phyloP scores from a whole-genome alignment of 1,140 invertebrate genomes.

The Drosophila grimshawi region DNA sequence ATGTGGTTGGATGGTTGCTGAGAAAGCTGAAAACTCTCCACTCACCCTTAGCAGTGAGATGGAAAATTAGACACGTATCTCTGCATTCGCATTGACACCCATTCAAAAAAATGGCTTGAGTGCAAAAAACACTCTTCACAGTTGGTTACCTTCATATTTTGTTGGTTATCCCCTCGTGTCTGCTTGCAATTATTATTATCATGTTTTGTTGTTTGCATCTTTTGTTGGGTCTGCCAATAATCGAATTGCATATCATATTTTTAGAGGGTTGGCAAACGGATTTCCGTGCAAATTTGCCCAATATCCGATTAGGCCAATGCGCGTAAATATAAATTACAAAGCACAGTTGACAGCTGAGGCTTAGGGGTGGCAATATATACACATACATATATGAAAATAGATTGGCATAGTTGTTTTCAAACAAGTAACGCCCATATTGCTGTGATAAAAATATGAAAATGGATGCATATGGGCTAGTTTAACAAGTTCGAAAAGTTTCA shows the following conservation, averaged over 20 bases:
- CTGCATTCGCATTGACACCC: conserved; percentile 27
- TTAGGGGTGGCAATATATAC: conserved; percentile 51
- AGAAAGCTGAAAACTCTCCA: conserved; percentile 11
- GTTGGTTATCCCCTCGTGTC: conserved; percentile 30
- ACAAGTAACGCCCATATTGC: conserved; percentile 56
- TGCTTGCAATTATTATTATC: conserved; percentile 34
- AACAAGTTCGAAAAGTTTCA: not conserved
- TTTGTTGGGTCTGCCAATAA: conserved; percentile 43
- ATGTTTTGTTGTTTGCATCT: conserved; percentile 8
- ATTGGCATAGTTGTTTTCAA: conserved; percentile 40
- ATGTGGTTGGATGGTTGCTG: conserved; percentile 1
- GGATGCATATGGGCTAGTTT: conserved; percentile 26
- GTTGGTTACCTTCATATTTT: conserved; percentile 53
- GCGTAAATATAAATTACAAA: conserved; percentile 76
- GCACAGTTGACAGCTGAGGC: conserved; percentile 56
- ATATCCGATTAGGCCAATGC: conserved; percentile 65
- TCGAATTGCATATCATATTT: conserved; percentile 54
- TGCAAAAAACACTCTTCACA: conserved; percentile 59
- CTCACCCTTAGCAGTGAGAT: conserved; percentile 41
- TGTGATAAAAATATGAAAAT: conserved; percentile 12
- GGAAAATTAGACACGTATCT: conserved; percentile 49
- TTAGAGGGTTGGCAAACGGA: conserved; percentile 52
- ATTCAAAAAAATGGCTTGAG: conserved; percentile 41
- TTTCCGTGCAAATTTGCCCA: conserved; percentile 61
- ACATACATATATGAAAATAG: not conserved